phyloP scores from a whole-genome alignment of 2,113 vertebrate species.

The Micronycteris hirsuta region DNA sequence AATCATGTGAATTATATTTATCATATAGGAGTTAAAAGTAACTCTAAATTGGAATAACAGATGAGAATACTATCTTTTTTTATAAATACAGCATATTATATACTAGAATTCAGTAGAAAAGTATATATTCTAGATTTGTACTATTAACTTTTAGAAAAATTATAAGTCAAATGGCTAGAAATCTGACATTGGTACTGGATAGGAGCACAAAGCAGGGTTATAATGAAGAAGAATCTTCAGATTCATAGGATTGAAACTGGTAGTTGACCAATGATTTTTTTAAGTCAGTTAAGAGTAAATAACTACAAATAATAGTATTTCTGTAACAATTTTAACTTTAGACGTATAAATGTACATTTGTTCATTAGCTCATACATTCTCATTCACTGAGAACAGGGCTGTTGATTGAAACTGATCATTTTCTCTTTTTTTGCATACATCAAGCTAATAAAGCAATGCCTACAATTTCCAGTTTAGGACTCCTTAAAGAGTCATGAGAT shows the following conservation, averaged over 20 bases:
- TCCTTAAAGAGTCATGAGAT: not conserved
- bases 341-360: not conserved
- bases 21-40: not conserved
- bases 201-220: not conserved
- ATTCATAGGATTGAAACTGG: not conserved
- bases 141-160: not conserved
- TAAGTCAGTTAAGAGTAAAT: not conserved
- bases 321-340: not conserved
- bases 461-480: not conserved
- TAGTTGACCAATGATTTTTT: not conserved
- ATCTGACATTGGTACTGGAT: not conserved
- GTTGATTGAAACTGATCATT: not conserved
- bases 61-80: slow-evolving; percentile 1
- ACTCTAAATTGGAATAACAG: slow-evolving; percentile 16
- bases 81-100: not conserved
- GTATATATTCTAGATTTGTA: not conserved
- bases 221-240: not conserved
- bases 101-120: not conserved
- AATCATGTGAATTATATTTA: not conserved
- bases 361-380: not conserved
- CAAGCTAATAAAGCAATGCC: not conserved
- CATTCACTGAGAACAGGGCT: not conserved
- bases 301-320: not conserved
- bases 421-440: not conserved
- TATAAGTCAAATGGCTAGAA: not conserved